Evolutionary conservation across 1,140 invertebrate species (phyloP).

Genomic region (Heliconius himera): DNA sequence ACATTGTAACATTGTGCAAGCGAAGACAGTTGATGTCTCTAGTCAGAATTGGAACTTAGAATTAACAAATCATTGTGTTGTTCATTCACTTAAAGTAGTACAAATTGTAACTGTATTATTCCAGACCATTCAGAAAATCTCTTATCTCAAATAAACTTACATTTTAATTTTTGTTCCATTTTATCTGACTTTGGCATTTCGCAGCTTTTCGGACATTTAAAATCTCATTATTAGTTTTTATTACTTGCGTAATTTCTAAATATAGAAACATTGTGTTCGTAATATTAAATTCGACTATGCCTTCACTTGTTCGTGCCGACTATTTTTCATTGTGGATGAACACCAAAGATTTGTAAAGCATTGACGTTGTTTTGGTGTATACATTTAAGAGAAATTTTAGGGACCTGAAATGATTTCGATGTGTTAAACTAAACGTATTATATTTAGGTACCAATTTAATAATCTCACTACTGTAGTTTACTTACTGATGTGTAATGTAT

Average conservation of each 20-base stretch:
- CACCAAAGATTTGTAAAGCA: conserved; percentile 80
- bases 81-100: conserved; percentile 51
- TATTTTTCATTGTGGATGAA: conserved; percentile 75
- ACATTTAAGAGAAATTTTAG: conserved; percentile 79
- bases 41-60: conserved; percentile 77
- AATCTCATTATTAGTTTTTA: conserved; percentile 79
- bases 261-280: conserved; percentile 75
- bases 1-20: conserved; percentile 40
- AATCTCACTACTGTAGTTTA: conserved; percentile 59
- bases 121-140: neutral
- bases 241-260: conserved; percentile 66
- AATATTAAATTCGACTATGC: conserved; percentile 65
- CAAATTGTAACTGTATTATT: conserved; percentile 23
- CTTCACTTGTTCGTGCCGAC: conserved; percentile 69
- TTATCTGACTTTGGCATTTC: conserved; percentile 65
- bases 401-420: conserved; percentile 78
- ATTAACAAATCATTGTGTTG: conserved; percentile 51
- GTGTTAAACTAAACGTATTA: conserved; percentile 73
- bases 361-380: conserved; percentile 76
- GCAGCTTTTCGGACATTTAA: conserved; percentile 77
- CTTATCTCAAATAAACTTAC: neutral
- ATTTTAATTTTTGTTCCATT: conserved; percentile 53
- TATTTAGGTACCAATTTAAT: conserved; percentile 77
- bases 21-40: conserved; percentile 65
- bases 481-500: conserved; percentile 32